Evolutionary conservation across 2,888 invertebrate species (phyloP).

Genomic region (Microplitis manilae): DNA sequence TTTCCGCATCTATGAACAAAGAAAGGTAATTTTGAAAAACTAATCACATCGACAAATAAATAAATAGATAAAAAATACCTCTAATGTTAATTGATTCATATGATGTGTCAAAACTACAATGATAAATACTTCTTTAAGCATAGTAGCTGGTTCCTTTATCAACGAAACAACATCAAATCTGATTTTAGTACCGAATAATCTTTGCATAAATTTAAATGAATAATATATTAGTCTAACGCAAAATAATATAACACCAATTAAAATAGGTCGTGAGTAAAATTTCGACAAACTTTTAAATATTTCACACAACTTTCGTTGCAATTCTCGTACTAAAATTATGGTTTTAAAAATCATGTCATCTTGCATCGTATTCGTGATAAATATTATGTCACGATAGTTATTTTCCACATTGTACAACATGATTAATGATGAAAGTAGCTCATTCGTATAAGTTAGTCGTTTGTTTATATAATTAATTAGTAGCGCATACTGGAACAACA

Average conservation of each 20-base stretch:
- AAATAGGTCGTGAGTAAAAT: not conserved
- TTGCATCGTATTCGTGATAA: not conserved
- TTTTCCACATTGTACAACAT: not conserved
- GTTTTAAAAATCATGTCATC: not conserved
- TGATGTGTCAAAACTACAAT: not conserved
- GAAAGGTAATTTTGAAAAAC: not conserved
- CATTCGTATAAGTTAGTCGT: not conserved
- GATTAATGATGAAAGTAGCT: not conserved
- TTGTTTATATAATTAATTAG: not conserved
- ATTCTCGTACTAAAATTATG: not conserved
- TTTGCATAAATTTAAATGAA: not conserved
- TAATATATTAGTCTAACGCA: not conserved
- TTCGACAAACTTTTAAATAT: not conserved
- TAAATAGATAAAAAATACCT: not conserved
- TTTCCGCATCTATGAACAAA: not conserved
- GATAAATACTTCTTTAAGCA: not conserved
- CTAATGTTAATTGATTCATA: not conserved
- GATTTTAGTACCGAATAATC: not conserved
- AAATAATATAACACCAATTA: not conserved
- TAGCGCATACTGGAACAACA: not conserved
- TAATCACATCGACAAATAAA: not conserved
- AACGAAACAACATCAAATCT: not conserved
- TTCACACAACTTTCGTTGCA: not conserved
- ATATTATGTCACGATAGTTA: not conserved
- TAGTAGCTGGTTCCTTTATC: not conserved